phyloP scores from a whole-genome alignment of 2,888 invertebrate genomes.

The Cephalotes varians region DNA sequence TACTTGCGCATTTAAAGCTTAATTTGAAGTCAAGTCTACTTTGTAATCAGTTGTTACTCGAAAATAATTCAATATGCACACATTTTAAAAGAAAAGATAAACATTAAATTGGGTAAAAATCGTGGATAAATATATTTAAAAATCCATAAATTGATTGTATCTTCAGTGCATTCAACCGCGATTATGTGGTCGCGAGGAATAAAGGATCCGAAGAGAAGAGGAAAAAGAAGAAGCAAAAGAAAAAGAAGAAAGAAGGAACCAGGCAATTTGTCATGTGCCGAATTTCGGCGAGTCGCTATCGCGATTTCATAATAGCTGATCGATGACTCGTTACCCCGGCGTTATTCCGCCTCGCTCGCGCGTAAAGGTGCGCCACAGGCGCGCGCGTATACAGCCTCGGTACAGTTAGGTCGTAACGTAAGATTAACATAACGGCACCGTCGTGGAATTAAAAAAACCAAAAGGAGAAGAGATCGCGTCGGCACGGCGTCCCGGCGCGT shows the following conservation, averaged over 20 bases:
- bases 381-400: conserved; percentile 10
- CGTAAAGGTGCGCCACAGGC: conserved; percentile 19
- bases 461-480: conserved; percentile 69
- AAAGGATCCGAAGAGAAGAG: neutral
- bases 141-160: too few relatives aligned
- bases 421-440: conserved; percentile 79
- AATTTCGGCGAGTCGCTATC: conserved; percentile 20
- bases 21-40: neutral
- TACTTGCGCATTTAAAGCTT: neutral
- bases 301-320: conserved; percentile 28
- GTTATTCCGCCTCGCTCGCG: conserved; percentile 9
- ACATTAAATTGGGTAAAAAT: neutral
- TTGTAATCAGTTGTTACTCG: neutral
- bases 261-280: neutral
- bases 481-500: conserved; percentile 31
- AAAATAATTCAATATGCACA: neutral
- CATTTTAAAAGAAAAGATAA: neutral
- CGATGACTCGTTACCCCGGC: conserved; percentile 6
- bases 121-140: neutral
- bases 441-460: conserved; percentile 72
- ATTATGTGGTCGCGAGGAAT: neutral
- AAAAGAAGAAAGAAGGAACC: neutral
- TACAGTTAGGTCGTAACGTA: conserved; percentile 68
- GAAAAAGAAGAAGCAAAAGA: too few relatives aligned
- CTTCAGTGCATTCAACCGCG: neutral